Conservation (phyloP, 1,140 invertebrate species). For the Apis florea region DNA sequence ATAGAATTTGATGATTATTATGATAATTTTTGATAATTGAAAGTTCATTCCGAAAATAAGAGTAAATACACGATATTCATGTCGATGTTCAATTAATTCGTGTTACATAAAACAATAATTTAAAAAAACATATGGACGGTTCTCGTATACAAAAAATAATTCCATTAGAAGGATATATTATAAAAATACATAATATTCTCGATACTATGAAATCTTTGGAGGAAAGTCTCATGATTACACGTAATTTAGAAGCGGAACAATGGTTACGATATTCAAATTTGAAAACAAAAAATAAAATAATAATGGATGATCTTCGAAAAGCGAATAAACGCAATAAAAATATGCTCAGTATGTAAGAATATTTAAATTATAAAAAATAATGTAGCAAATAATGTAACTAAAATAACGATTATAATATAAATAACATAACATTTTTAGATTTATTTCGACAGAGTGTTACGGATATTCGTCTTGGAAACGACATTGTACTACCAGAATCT, state of each 20-base stretch:
- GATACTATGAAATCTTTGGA: conserved; percentile 57
- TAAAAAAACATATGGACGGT: background rate
- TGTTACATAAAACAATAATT: too few relatives aligned
- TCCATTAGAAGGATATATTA: conserved; percentile 6
- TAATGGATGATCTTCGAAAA: conserved; percentile 55
- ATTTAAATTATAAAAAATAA: background rate
- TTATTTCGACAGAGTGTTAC: conserved; percentile 68
- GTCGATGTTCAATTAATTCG: background rate
- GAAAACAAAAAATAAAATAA: conserved; percentile 47
- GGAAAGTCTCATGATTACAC: conserved; percentile 49
- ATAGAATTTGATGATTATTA: background rate
- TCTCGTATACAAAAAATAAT: background rate
- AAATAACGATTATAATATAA: background rate
- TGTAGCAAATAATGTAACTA: background rate
- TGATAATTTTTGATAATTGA: background rate
- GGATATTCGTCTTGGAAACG: conserved; percentile 43
- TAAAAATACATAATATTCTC: conserved; percentile 52
- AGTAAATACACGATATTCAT: too few relatives aligned
- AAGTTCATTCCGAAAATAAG: background rate
- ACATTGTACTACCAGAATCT: conserved; percentile 52
- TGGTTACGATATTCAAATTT: conserved; percentile 55
- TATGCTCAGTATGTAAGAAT: conserved; percentile 63
- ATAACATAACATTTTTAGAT: conserved; percentile 48
- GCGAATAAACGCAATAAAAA: conserved; percentile 63
- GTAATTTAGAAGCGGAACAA: conserved; percentile 55